These are phyloP conservation scores for Drosophila quadrilineata DNA, from an alignment of 1,140 invertebrate species.

Conservation along the genomic window DNA sequence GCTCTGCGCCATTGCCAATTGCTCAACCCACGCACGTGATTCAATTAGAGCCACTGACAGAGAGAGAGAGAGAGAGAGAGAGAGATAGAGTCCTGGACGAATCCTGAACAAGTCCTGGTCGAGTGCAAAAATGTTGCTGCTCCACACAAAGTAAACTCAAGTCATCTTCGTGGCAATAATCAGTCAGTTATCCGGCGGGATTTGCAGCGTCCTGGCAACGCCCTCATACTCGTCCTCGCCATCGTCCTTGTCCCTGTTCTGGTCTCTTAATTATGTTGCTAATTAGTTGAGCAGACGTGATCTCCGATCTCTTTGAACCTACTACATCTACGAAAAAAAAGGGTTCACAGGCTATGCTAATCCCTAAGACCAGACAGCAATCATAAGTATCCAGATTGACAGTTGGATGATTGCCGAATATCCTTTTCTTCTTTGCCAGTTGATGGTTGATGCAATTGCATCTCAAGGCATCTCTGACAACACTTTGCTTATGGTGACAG, in stretches of 20 bases:
- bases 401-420: neutral
- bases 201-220: conserved; percentile 50
- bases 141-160: conserved; percentile 29
- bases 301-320: conserved; percentile 40
- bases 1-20: conserved; percentile 24
- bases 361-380: neutral
- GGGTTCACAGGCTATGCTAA: neutral
- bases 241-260: too few relatives aligned
- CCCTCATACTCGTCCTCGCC: too few relatives aligned
- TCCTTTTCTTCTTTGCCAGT: neutral
- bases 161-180: conserved; percentile 49
- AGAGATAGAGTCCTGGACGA: conserved; percentile 21
- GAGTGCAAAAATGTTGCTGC: neutral
- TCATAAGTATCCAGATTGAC: neutral
- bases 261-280: conserved; percentile 68
- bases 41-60: too few relatives aligned
- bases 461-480: conserved; percentile 24
- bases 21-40: conserved; percentile 61
- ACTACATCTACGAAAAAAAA: neutral
- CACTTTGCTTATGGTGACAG: conserved; percentile 38
- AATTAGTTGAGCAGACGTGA: conserved; percentile 64
- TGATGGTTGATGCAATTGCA: conserved; percentile 29
- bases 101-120: too few relatives aligned
- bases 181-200: conserved; percentile 57
- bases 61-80: too few relatives aligned